These are phyloP conservation scores for Argyresthia albistria DNA, from an alignment of 2,888 invertebrate genomes.

Conservation along the genomic window DNA sequence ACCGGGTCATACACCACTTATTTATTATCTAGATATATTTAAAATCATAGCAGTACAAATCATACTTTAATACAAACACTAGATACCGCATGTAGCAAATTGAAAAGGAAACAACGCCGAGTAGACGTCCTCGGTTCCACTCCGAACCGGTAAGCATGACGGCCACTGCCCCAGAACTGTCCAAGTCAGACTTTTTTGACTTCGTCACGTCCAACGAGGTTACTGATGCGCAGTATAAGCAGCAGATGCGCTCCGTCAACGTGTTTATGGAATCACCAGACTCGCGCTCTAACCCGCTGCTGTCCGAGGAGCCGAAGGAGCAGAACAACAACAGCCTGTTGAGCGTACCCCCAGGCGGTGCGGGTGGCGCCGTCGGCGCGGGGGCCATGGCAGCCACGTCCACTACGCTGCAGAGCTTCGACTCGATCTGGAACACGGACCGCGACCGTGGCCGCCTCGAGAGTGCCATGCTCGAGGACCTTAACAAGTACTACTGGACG, in stretches of 20 bases:
- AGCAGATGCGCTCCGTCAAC: conserved; percentile 78
- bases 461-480: conserved; percentile 84
- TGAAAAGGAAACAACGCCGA: conserved; percentile 34
- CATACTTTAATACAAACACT: conserved; percentile 26
- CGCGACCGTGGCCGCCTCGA: conserved; percentile 82
- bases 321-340: conserved; percentile 76
- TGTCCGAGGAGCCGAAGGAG: conserved; percentile 68
- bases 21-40: conserved; percentile 59
- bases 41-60: conserved; percentile 59
- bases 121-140: conserved; percentile 50
- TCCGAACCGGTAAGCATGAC: conserved; percentile 84
- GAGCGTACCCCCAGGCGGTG: conserved; percentile 12
- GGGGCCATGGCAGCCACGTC: conserved; percentile 40
- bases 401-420: conserved; percentile 65
- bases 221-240: conserved; percentile 78
- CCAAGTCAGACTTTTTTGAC: conserved; percentile 91
- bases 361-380: conserved; percentile 31
- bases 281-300: conserved; percentile 59
- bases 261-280: conserved; percentile 75
- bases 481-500: conserved; percentile 88
- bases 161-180: conserved; percentile 88
- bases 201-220: conserved; percentile 88
- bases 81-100: conserved; percentile 34
- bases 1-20: conserved; percentile 57
- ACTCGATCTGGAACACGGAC: conserved; percentile 78